Base-by-base conservation (phyloP, 2,113 vertebrate species). In the Aleadryas rufinucha region DNA sequence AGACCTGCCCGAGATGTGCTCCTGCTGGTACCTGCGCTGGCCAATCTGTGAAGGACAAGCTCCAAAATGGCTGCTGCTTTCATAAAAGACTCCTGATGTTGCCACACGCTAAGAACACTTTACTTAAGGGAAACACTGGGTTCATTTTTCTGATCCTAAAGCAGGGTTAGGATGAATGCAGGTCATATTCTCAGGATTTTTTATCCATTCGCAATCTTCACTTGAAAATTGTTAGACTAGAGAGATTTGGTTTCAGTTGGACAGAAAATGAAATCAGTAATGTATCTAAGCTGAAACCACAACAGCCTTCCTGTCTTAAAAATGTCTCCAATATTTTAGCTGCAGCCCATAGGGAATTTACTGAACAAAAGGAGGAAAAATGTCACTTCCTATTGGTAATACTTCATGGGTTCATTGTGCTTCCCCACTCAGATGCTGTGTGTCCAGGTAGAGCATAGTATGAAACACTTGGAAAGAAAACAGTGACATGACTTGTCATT, bases 351-450 rank as follows among this genome's bases (percentile, higher is more conserved):
- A 35, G 88, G 96, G 95, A 84, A 89, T 39, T 37, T 3, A 33
- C 52, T 44, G 87, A 98, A 99, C 99, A 99, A 99, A 99, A 97
- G 98, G 93, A 99, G 99, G 99, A 99, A 99, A 98, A 98, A 97
- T 97, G 98, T 98, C 96, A 98, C 98, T 99, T 99, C 99, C 98
- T 97, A 89, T 35, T 93, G 70, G 94, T 79, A 91, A 95, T 82
- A 79, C 93, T 78, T 85, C 30, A 28, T 71, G 79, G 65, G 74
- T 75, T 93, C 75, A 72, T 57, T 68, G 57, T 57, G 77, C 95
- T 97, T 95, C 93, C 96, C 90, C 53, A 10, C 78, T 93, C 84
- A 71, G 89, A 89, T 9, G 10, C 45, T 59, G n/a, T 37, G 80
- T 9, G 5, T 92, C 88, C 83, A 54, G 33, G 90, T 80, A 91